phyloP scores from a whole-genome alignment of 2,113 vertebrate genomes.

The Meleagris gallopavo region DNA sequence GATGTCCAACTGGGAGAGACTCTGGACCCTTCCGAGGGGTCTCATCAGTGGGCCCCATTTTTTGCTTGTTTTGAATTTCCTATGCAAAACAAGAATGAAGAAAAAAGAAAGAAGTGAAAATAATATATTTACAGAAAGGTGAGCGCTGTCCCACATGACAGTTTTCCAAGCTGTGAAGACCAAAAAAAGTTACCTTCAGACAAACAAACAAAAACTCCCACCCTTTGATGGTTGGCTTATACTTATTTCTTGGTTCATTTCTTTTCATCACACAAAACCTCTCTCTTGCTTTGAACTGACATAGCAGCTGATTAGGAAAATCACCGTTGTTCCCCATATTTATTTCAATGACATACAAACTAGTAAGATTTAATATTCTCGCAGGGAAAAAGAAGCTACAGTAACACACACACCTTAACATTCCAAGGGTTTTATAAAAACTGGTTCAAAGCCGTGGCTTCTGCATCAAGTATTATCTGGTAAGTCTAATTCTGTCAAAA shows the following conservation, averaged over 20 bases:
- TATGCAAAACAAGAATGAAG: constrained; percentile 40
- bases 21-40: constrained; percentile 91
- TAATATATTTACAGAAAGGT: not conserved
- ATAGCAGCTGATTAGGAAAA: not conserved
- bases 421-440: not conserved
- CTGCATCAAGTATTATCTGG: not conserved
- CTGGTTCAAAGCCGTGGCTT: not conserved
- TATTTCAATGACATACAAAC: not conserved
- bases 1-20: constrained; percentile 92
- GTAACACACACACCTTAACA: not conserved
- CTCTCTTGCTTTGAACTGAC: not conserved
- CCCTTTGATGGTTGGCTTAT: not conserved
- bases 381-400: accelerated
- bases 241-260: not conserved
- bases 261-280: not conserved
- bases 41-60: constrained; percentile 89
- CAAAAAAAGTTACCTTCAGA: not conserved
- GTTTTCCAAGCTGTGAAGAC: not conserved
- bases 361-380: not conserved
- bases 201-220: not conserved
- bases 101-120: not conserved
- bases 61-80: constrained; percentile 99
- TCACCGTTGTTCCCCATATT: accelerated
- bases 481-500: not conserved
- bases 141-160: not conserved